Base-by-base conservation (phyloP, 2,797 vertebrate genomes). In the Phoebastria nigripes region DNA sequence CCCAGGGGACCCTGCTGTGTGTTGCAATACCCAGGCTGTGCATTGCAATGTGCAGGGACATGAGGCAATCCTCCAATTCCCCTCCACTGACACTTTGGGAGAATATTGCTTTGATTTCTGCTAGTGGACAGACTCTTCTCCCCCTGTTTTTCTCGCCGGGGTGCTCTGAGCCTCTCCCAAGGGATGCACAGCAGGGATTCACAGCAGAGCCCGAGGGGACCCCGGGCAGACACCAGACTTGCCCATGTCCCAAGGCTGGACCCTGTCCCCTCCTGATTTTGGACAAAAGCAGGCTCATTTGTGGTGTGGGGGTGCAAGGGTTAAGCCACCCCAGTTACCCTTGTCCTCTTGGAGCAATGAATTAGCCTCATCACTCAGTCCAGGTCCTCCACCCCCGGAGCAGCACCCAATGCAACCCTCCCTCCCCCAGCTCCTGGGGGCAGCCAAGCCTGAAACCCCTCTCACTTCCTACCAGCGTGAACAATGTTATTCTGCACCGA, bases 391-490 rank as follows among this genome's bases (percentile, higher is more conserved):
- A 8, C 46, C 61, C 56, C 31, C 12, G 0, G 39, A 90, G 54
- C 47, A n/a, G 52, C 41, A 78, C 61, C 84, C 73, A 52, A 21
- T 0, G 4, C n/a, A 94, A 79, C 3, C 41, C 56, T 94, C 56
- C 91, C 88, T 89, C 74, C 85, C 31, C 42, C 86, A 54, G 63
- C 21, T 89, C 89, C 74, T 8, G 31, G 39, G 84, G 52, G 77
- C 89, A 96, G 74, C 76, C 92, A 86, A 94, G 93, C 93, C 92
- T 94, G 93, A 95, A 91, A 39, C 55, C 89, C 94, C 58, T 90
- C 83, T 89, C 46, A 3, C 78, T 73, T 90, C 89, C 95, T 78
- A 87, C 91, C 62, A 19, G 83, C 11, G 0, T 5, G 16, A 93
- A 70, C 78, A 35, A 71, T 20, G 94, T 82, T 71, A n/a, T 94